Base-by-base conservation (phyloP, 2,888 invertebrate species). In the Belgica antarctica region DNA sequence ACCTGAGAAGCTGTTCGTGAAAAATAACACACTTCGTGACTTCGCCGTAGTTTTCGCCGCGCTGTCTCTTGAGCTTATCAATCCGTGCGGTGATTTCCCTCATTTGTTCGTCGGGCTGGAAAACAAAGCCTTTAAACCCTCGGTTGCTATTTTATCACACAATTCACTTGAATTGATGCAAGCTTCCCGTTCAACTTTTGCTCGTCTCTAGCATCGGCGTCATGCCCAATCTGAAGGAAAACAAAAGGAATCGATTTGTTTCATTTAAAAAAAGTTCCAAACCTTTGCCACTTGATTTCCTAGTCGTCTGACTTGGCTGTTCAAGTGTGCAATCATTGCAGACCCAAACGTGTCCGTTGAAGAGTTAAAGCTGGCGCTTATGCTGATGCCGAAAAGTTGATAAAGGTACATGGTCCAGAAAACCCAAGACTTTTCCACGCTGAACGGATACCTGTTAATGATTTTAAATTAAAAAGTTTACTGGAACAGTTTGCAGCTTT, bases 1-100 rank as follows among this genome's bases (percentile, higher is more conserved):
- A 66, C 66, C 27, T 47, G 4, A 65, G 46, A 57, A 71, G 59
- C n/a, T 71, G 8, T 27, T 71, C 59, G 24, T 71, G 71, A 41
- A 65, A 66, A 34, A 66, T 17, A 15, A 71, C 65, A 52, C 65
- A 65, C 7, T 12, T 12, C 15, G 59, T 61, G n/a, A 71, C 25
- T 36, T 71, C 71, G 27, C 36, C 52, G 46, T 62, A 70, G 25
- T 31, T n/a, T n/a, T 62, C 24, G 15, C 47, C 52, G 27, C 63
- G 24, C 34, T 15, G 19, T n/a, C 17, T 46, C 36, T 70, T 62
- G 8, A n/a, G 3, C 4, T 5, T 4, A 41, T 46, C 25, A 22
- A 19, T n/a, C n/a, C n/a, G n/a, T n/a, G n/a, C n/a, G 41, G 59
- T 59, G 1, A 59, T 61, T 61, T 59, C 61, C 0, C 19, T 25